A percentile compares a stretch with the other conserved stretches of the same genome.
phyloP scores from a whole-genome alignment of 2,888 invertebrate genomes.

The Cenopis cana region DNA sequence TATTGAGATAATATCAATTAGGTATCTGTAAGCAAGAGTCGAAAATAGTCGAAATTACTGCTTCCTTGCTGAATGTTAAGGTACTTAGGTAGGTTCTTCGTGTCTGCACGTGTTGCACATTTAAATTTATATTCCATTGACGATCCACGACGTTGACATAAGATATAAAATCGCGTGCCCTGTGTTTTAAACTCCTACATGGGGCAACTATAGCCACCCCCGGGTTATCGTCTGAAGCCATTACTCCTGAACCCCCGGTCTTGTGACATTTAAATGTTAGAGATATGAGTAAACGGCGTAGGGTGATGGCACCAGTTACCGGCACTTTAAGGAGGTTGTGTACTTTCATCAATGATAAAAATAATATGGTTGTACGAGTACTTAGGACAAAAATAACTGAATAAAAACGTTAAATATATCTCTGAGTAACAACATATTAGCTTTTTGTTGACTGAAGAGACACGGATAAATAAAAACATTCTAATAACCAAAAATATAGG shows the following conservation, averaged over 20 bases:
- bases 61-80: background rate
- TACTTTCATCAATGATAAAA: too few relatives aligned
- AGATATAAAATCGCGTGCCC: background rate
- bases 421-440: too few relatives aligned
- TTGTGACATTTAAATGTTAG: background rate
- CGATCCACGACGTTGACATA: background rate
- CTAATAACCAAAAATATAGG: too few relatives aligned
- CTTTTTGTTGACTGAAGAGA: too few relatives aligned
- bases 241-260: constrained; percentile 3
- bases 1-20: too few relatives aligned
- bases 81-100: too few relatives aligned
- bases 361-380: too few relatives aligned
- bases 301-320: too few relatives aligned
- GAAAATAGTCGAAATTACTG: background rate
- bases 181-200: background rate
- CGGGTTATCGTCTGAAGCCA: constrained; percentile 14
- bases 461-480: too few relatives aligned
- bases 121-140: constrained; percentile 2
- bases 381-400: too few relatives aligned
- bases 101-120: background rate
- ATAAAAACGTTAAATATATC: too few relatives aligned
- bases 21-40: background rate
- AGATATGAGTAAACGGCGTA: background rate
- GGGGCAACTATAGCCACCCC: constrained; percentile 16
- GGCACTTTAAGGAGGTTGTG: too few relatives aligned